These are phyloP conservation scores for Oenanthe oenanthe DNA, from an alignment of 2,113 vertebrate genomes.

Conservation along the genomic window DNA sequence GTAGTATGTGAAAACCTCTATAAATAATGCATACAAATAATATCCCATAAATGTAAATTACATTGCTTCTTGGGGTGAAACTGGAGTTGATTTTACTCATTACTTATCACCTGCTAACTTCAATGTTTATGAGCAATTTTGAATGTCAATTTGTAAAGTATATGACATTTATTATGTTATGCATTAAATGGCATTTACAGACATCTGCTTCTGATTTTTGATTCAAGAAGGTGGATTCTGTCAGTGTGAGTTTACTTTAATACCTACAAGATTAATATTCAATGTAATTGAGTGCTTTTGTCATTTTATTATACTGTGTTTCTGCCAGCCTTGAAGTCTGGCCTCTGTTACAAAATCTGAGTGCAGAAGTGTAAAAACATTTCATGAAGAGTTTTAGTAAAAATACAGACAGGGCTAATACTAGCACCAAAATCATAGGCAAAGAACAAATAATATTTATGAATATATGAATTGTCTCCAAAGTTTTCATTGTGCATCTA, in stretches of 20 bases:
- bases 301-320: neutral
- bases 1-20: neutral
- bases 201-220: constrained; percentile 7
- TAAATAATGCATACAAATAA: constrained; percentile 14
- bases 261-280: neutral
- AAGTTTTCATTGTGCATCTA: neutral
- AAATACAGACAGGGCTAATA: neutral
- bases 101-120: neutral
- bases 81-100: constrained; percentile 18
- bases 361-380: neutral
- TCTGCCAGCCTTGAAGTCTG: neutral
- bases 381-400: neutral
- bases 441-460: neutral
- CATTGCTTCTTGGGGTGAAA: constrained; percentile 10
- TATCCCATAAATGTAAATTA: neutral
- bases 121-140: constrained; percentile 4
- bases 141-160: neutral
- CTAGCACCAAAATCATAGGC: neutral
- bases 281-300: neutral
- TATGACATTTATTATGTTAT: neutral
- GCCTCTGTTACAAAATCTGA: neutral
- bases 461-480: neutral
- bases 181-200: constrained; percentile 14
- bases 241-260: neutral
- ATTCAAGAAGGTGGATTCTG: neutral